phyloP scores from a whole-genome alignment of 2,888 invertebrate genomes.

The Apodemia zela region DNA sequence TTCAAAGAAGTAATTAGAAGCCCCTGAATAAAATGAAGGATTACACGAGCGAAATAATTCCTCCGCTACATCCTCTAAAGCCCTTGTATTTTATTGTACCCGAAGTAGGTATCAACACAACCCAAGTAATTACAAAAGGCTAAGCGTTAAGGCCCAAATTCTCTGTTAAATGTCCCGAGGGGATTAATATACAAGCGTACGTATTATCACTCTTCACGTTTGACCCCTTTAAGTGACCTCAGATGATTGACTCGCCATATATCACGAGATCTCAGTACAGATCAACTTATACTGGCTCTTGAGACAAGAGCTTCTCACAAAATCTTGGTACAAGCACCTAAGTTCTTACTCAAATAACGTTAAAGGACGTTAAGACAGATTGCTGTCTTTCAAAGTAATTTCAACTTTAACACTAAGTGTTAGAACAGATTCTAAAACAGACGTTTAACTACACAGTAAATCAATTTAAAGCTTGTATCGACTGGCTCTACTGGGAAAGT shows the following conservation, averaged over 20 bases:
- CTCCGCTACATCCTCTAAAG: conserved; percentile 32
- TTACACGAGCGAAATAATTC: conserved; percentile 36
- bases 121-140: conserved; percentile 69
- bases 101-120: conserved; percentile 49
- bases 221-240: conserved; percentile 45
- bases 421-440: conserved; percentile 37
- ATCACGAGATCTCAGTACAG: conserved; percentile 31
- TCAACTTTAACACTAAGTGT: conserved; percentile 34
- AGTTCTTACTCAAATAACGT: conserved; percentile 48
- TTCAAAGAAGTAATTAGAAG: conserved; percentile 11
- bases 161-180: conserved; percentile 64
- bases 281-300: conserved; percentile 40
- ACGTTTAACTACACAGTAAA: conserved; percentile 37
- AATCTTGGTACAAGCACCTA: conserved; percentile 47
- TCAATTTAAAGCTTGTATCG: conserved; percentile 42
- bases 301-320: conserved; percentile 41
- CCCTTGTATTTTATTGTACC: conserved; percentile 35
- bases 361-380: conserved; percentile 44
- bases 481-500: conserved; percentile 31
- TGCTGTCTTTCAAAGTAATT: conserved; percentile 29
- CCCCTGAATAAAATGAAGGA: conserved; percentile 31
- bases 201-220: conserved; percentile 60
- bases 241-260: conserved; percentile 29
- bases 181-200: conserved; percentile 52
- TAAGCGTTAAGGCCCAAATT: conserved; percentile 66